Evolutionary conservation across 1,140 invertebrate genomes (phyloP).

Genomic region (Philopotamus ludificatus): DNA sequence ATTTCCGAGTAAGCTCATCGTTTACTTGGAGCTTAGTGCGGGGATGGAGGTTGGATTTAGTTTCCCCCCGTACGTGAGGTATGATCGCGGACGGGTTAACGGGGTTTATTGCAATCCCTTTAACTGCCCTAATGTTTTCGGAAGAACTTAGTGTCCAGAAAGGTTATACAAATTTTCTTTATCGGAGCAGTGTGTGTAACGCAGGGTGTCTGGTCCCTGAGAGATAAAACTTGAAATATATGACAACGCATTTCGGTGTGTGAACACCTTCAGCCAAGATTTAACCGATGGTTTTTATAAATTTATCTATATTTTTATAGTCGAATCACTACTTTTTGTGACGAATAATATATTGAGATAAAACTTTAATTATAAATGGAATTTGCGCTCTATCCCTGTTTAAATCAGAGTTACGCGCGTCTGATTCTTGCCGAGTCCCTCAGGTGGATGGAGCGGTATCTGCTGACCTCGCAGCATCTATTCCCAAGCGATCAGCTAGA

Average conservation of each 20-base stretch:
- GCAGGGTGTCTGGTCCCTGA: conserved; percentile 15
- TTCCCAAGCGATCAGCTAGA: too few species aligned
- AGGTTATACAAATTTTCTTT: conserved; percentile 42
- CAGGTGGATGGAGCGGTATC: too few species aligned
- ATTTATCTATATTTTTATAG: not conserved
- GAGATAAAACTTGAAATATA: conserved; percentile 39
- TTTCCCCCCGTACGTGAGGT: conserved; percentile 17
- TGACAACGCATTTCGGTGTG: not conserved
- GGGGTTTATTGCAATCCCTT: conserved; percentile 40
- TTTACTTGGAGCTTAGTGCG: conserved; percentile 39
- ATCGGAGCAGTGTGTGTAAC: conserved; percentile 21
- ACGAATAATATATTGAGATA: not conserved
- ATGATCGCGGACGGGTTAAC: conserved; percentile 35
- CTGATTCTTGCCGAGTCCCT: too few species aligned
- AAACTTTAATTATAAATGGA: too few species aligned
- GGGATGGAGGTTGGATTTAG: conserved; percentile 9
- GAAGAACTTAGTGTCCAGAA: conserved; percentile 32
- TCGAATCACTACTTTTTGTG: not conserved
- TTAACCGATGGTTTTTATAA: not conserved
- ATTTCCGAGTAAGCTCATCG: conserved; percentile 4
- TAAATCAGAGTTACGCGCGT: too few species aligned
- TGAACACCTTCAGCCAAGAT: not conserved
- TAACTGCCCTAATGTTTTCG: conserved; percentile 42
- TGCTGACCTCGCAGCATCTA: too few species aligned
- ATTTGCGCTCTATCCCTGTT: too few species aligned